Base-by-base conservation (phyloP, 2,888 invertebrate species). In the Eilema caniola region DNA sequence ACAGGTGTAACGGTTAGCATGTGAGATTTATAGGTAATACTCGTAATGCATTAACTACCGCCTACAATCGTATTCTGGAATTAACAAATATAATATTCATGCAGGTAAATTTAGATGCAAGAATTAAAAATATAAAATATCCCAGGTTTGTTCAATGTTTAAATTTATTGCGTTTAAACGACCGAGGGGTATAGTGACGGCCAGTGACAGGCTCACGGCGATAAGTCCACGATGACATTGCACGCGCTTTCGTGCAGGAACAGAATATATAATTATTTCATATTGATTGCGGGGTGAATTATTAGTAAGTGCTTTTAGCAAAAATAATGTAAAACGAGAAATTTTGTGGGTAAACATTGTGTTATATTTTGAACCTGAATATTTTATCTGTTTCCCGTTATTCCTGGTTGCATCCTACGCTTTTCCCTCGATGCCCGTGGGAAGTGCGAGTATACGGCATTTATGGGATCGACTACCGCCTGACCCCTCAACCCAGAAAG, bases 181-280 rank as follows among this genome's bases (percentile, higher is more conserved):
- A 74, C 68, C 67, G 71, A 63, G 72, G 79, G 79, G 83, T 82
- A 86, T 79, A 82, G 88, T 88, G 88, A 88, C 84, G 85, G 86
- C 81, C 84, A 86, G 87, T 88, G 91, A 89, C 90, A 90, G 89
- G 85, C 88, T 85, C 84, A 75, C 78, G 69, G 82, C 88, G 90
- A 89, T 90, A 90, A 91, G 89, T 88, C 88, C 82, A 80, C 83
- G 85, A 85, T 87, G 91, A 89, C 89, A 86, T 81, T 88, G 84
- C 90, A 91, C 87, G 89, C 88, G 85, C 85, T 85, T 87, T 81
- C 83, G 85, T 85, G 83, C 73, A 67, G 66, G 78, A 75, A 76
- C 80, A 79, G 74, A 85, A 77, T 83, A 56, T 57, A 65, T 65
- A 78, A 83, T 84, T 84, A 86, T 81, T 79, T 77, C 61, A 71